A percentile compares a stretch with the other conserved stretches of the same genome.
phyloP scores from a whole-genome alignment of 2,797 vertebrate species.

The Gymnoscopelus microlampas region DNA sequence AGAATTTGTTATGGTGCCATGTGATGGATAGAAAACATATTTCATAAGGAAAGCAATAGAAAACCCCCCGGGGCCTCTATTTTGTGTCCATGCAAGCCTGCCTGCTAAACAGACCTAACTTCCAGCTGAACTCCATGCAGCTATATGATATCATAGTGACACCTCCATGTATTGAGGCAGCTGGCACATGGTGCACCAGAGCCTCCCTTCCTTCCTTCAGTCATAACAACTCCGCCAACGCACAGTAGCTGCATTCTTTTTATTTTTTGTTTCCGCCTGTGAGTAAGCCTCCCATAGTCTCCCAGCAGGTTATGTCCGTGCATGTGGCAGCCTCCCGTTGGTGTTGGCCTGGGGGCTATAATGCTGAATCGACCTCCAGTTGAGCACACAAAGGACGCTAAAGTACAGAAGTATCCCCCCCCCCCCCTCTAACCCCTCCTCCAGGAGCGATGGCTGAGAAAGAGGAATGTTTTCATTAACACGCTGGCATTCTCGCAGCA shows the following conservation, averaged over 20 bases:
- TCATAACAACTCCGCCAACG: conserved; percentile 48
- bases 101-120: conserved; percentile 31
- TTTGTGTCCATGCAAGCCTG: conserved; percentile 9
- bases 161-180: conserved; percentile 40
- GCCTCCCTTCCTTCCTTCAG: conserved; percentile 43
- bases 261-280: conserved; percentile 16
- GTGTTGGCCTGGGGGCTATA: conserved; percentile 38
- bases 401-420: conserved; percentile 33
- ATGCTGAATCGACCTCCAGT: conserved; percentile 35
- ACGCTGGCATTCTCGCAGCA: conserved; percentile 23
- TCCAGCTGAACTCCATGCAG: conserved; percentile 21
- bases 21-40: conserved; percentile 30
- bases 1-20: conserved; percentile 24
- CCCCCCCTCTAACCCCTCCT: neutral
- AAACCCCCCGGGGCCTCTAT: neutral
- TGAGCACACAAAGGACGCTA: conserved; percentile 28
- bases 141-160: conserved; percentile 33
- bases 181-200: conserved; percentile 8
- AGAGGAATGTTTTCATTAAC: conserved; percentile 44
- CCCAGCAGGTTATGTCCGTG: conserved; percentile 49
- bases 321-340: conserved; percentile 54
- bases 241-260: conserved; percentile 14
- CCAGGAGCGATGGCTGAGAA: conserved; percentile 16
- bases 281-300: conserved; percentile 50
- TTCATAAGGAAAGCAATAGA: conserved; percentile 19